phyloP scores from a whole-genome alignment of 2,797 vertebrate species.

The Leuciscus waleckii region DNA sequence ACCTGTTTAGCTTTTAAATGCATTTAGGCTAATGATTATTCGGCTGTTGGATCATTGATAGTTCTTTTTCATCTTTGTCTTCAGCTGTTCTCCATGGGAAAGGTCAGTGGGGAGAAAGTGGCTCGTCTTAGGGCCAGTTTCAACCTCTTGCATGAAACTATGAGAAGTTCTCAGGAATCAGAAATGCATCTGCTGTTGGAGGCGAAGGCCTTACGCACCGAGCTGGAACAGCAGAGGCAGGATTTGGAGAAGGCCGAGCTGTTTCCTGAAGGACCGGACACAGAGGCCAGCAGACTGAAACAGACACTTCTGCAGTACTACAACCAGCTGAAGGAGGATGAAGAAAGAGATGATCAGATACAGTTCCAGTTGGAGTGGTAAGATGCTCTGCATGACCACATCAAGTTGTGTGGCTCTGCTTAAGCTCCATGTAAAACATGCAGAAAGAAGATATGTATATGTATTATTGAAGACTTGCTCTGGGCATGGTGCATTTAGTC shows the following conservation, averaged over 20 bases:
- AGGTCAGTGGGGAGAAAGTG: constrained; percentile 76
- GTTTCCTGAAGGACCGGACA: constrained; percentile 78
- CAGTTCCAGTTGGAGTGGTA: constrained; percentile 86
- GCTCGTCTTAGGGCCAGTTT: constrained; percentile 82
- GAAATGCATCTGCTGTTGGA: constrained; percentile 83
- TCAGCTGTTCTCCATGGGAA: constrained; percentile 79
- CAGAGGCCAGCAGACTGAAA: constrained; percentile 84
- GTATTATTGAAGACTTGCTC: not conserved
- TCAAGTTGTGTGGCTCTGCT: not conserved
- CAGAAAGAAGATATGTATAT: not conserved
- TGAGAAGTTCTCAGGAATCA: constrained; percentile 84
- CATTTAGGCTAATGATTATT: constrained; percentile 13
- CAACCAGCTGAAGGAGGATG: constrained; percentile 80
- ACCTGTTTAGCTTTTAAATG: not conserved
- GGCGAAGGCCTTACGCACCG: constrained; percentile 76
- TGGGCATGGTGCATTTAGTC: not conserved
- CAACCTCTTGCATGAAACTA: constrained; percentile 74
- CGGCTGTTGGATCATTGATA: not conserved
- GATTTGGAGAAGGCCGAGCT: constrained; percentile 80
- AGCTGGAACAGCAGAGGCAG: constrained; percentile 79
- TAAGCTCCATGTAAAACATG: constrained; percentile 2
- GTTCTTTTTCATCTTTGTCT: constrained; percentile 19
- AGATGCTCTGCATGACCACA: constrained; percentile 56
- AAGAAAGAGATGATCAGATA: constrained; percentile 81
- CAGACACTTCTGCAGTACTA: constrained; percentile 85